phyloP scores from a whole-genome alignment of 2,113 vertebrate genomes.

The Oenanthe oenanthe region DNA sequence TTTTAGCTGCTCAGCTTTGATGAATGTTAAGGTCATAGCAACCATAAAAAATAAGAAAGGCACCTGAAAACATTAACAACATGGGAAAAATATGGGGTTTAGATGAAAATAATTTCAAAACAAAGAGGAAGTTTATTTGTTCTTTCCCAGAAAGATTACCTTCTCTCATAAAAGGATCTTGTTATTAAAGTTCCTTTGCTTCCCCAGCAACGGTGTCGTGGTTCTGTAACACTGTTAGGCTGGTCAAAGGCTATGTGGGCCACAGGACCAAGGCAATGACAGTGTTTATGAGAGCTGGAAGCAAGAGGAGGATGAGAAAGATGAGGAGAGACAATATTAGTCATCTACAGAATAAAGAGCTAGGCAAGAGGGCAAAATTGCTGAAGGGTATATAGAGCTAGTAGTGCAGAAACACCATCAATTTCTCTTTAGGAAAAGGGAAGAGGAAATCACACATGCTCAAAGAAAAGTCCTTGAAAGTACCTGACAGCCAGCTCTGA shows the following conservation, averaged over 20 bases:
- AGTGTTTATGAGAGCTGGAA: conserved; percentile 44
- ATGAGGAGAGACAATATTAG: conserved; percentile 66
- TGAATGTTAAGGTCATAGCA: conserved; percentile 14
- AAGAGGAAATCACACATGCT: conserved; percentile 46
- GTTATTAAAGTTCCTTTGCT: conserved; percentile 4
- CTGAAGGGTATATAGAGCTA: conserved; percentile 59
- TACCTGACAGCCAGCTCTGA: conserved; percentile 46
- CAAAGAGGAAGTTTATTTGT: conserved; percentile 34
- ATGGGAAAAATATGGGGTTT: conserved; percentile 11
- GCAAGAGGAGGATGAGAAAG: conserved; percentile 53
- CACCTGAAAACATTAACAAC: conserved; percentile 43
- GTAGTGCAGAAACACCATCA: conserved; percentile 54
- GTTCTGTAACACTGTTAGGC: background rate
- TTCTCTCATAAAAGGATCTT: background rate
- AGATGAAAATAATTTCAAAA: conserved; percentile 45
- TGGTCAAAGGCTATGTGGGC: conserved; percentile 30
- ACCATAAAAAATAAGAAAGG: conserved; percentile 33
- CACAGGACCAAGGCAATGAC: background rate
- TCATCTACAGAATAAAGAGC: conserved; percentile 42
- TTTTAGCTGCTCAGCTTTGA: conserved; percentile 20
- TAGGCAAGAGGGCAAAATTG: conserved; percentile 43
- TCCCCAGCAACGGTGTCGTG: background rate
- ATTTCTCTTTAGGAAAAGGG: conserved; percentile 39
- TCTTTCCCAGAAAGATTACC: conserved; percentile 38
- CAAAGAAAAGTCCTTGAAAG: conserved; percentile 29